Evolutionary conservation across 2,888 invertebrate genomes (phyloP), one percentile per base, ranked within the genome.

Genomic region (Stenurella melanura): DNA sequence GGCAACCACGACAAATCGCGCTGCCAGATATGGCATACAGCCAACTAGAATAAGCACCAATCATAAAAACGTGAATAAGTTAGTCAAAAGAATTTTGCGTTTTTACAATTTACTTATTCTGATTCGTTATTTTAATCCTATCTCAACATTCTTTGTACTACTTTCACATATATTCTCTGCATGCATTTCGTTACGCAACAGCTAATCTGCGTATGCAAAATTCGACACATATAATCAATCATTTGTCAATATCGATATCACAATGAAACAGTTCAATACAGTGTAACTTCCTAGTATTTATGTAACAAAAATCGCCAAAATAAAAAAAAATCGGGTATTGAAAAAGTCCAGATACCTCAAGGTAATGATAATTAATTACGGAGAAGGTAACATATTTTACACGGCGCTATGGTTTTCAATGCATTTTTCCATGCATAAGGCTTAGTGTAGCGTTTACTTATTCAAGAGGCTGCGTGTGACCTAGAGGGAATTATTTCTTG

Each of bases 221-320:
- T 50, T 50, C 50, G 50, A 12, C 50, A 50, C 50, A 50, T 50
- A 50, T n/a, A 50, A 50, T 50, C 50, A 50, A 50, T 42, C 12
- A 42, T 15, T 42, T 42, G 42, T 15, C 42, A 4, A 15, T 15
- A 42, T 42, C 42, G 15, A 4, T 50, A 50, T 50, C n/a, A 42
- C 42, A 50, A 50, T 50, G 50, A n/a, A 42, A 50, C n/a, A n/a
- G n/a, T 50, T 15, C 50, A n/a, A 6, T n/a, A 50, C 12, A 50
- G 50, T 50, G n/a, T 50, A 50, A 50, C 12, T 50, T 50, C 50
- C 50, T 50, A 15, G 50, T n/a, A 50, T 50, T 50, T n/a, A 50
- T 50, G 50, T 50, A 50, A 50, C 50, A 50, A 50, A 50, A 50
- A n/a, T 50, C n/a, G 6, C 15, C 15, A 3, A n/a, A 15, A 15